These are phyloP conservation scores for Eunapius fragilis DNA, from an alignment of 37 sponge, comb jelly and placozoan species.

Conservation along the genomic window DNA sequence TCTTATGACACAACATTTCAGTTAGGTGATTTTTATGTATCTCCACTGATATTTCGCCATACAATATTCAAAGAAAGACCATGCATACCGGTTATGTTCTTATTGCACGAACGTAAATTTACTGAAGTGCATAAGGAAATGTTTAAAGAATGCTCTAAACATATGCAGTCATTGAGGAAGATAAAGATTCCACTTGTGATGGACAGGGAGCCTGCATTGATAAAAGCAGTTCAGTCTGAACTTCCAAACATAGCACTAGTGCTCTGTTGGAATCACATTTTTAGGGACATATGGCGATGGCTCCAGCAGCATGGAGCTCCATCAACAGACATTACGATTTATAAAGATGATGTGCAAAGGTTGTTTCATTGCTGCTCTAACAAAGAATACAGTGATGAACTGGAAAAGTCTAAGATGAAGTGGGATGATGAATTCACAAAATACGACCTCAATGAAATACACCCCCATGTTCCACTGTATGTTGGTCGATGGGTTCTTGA, in stretches of 20 bases:
- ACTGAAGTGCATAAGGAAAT: too few relatives aligned
- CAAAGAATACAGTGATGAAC: slow-evolving; percentile 1
- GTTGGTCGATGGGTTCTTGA: slow-evolving; percentile 45
- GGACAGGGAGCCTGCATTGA: too few relatives aligned
- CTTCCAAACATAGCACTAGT: slow-evolving; percentile 17
- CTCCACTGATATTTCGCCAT: too few relatives aligned
- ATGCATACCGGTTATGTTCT: too few relatives aligned
- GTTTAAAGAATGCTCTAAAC: too few relatives aligned
- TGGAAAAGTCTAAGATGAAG: background rate
- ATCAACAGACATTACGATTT: slow-evolving; percentile 38
- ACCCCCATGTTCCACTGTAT: slow-evolving; percentile 12
- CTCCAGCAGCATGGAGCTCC: slow-evolving; percentile 43
- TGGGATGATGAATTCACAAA: slow-evolving; percentile 34
- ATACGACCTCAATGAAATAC: slow-evolving; percentile 32
- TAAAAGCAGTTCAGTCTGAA: slow-evolving; percentile 27
- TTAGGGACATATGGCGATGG: slow-evolving; percentile 44
- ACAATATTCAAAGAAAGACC: too few relatives aligned
- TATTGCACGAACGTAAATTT: too few relatives aligned
- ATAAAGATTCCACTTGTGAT: too few relatives aligned
- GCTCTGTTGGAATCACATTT: slow-evolving; percentile 70
- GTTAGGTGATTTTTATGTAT: too few relatives aligned
- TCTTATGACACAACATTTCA: too few relatives aligned
- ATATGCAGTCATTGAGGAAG: too few relatives aligned
- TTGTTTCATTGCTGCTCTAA: slow-evolving; percentile 17
- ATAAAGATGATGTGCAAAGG: slow-evolving; percentile 19